Conservation (phyloP, 2,113 vertebrate species). For the Salvator merianae region DNA sequence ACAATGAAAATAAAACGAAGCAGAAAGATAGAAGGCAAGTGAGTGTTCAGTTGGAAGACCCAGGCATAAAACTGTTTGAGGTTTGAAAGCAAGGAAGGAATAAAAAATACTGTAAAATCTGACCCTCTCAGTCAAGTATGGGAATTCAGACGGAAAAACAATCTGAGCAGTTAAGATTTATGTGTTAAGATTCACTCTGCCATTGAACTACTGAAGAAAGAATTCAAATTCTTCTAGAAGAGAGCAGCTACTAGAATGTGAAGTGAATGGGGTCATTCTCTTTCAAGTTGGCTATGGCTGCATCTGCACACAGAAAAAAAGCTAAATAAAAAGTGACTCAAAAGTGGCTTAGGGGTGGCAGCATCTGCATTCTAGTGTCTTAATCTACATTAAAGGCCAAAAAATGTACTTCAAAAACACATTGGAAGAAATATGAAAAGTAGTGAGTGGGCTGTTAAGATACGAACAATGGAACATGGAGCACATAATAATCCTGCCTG, state of each 20-base stretch:
- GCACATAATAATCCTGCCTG: too few relatives aligned
- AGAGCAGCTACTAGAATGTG: not conserved
- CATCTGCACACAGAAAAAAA: too few relatives aligned
- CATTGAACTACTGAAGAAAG: constrained; percentile 22
- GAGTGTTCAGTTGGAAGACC: constrained; percentile 32
- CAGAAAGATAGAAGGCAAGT: constrained; percentile 8
- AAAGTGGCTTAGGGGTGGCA: too few relatives aligned
- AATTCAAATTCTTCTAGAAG: constrained; percentile 37
- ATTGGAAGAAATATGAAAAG: too few relatives aligned
- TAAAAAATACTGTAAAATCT: not conserved
- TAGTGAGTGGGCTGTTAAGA: too few relatives aligned
- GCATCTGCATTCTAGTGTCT: too few relatives aligned
- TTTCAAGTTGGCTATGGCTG: too few relatives aligned
- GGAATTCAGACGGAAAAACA: constrained; percentile 44
- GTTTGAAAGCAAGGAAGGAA: not conserved
- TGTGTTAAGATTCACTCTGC: constrained; percentile 35
- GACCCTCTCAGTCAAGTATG: constrained; percentile 49
- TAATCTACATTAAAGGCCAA: too few relatives aligned
- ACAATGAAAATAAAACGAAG: constrained; percentile 53
- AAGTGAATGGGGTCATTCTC: too few relatives aligned
- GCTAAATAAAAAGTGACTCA: too few relatives aligned
- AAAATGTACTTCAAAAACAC: too few relatives aligned
- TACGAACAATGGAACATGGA: too few relatives aligned
- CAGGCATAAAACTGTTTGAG: constrained; percentile 30
- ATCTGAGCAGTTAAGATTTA: constrained; percentile 49